Evolutionary conservation across 2,888 invertebrate genomes (phyloP).

Genomic region (Drosophila neotestacea): DNA sequence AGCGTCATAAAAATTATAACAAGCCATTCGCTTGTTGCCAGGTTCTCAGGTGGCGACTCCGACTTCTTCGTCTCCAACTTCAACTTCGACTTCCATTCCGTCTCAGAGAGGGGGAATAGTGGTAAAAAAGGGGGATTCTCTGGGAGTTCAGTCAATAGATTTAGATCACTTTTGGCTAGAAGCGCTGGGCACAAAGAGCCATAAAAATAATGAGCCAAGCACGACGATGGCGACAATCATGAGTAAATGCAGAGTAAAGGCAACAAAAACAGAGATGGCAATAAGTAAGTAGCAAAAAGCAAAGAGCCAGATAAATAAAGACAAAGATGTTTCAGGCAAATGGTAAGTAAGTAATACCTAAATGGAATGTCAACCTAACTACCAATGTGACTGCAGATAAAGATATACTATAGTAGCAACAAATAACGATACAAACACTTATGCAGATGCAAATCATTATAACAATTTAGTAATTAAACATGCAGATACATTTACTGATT

Average conservation of each 20-base stretch:
- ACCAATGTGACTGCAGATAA: conserved; percentile 17
- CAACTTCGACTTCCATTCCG: neutral
- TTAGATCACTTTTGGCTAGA: conserved; percentile 70
- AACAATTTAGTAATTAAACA: too few species aligned
- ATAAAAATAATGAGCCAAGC: conserved; percentile 75
- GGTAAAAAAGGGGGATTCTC: conserved; percentile 18
- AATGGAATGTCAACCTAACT: conserved; percentile 13
- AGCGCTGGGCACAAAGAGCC: conserved; percentile 60
- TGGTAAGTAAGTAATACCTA: conserved; percentile 11
- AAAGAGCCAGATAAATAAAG: conserved; percentile 10
- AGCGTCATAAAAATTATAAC: conserved; percentile 73
- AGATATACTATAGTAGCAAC: conserved; percentile 1
- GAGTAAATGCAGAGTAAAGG: conserved; percentile 45
- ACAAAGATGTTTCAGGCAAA: conserved; percentile 14
- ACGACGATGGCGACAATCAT: conserved; percentile 75
- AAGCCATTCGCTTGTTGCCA: conserved; percentile 65
- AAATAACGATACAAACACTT: conserved; percentile 1
- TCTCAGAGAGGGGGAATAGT: neutral
- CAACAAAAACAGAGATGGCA: conserved; percentile 17
- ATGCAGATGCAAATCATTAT: too few species aligned
- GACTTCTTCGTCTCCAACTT: neutral
- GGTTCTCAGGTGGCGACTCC: conserved; percentile 63
- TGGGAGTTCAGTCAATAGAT: conserved; percentile 74
- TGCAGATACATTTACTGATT: too few species aligned
- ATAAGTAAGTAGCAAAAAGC: conserved; percentile 19